Percentiles rank a stretch among this genome's conserved stretches.
Evolutionary conservation across 2,888 invertebrate species (phyloP).

Genomic region (Tolmerus cingulatus): DNA sequence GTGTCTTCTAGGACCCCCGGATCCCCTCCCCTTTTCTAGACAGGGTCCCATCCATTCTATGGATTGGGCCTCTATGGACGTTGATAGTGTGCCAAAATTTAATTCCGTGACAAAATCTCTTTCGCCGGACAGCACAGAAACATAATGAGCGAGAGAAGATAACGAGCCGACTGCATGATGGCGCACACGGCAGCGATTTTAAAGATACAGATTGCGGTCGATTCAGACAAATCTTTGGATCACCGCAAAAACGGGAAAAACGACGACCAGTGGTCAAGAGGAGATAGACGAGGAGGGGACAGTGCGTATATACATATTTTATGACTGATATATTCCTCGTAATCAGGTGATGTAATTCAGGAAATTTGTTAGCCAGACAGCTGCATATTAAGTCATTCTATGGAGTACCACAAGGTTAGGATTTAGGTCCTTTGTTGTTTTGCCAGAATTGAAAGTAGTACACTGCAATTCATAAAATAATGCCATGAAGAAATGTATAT

Average conservation of each 20-base stretch:
- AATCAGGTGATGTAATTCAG: background rate
- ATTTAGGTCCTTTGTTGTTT: background rate
- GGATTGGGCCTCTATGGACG: background rate
- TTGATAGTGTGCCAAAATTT: slow-evolving; percentile 34
- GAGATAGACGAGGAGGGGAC: background rate
- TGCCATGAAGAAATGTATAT: background rate
- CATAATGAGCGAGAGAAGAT: background rate
- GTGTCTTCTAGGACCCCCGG: background rate
- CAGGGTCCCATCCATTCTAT: background rate
- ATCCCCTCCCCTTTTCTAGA: background rate
- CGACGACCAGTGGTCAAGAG: background rate
- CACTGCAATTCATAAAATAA: background rate
- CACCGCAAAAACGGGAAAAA: background rate
- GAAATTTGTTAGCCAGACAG: background rate
- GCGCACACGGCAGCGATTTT: background rate
- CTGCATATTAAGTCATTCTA: background rate
- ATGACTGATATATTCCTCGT: background rate
- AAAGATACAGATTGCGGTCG: background rate
- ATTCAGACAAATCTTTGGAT: background rate
- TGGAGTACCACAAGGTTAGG: background rate
- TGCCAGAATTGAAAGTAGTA: background rate
- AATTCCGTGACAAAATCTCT: slow-evolving; percentile 24
- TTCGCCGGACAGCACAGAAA: background rate
- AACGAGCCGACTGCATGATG: background rate
- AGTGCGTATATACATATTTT: background rate